Base-by-base conservation (phyloP, 2,888 invertebrate genomes). In the Agriopis leucophaearia region DNA sequence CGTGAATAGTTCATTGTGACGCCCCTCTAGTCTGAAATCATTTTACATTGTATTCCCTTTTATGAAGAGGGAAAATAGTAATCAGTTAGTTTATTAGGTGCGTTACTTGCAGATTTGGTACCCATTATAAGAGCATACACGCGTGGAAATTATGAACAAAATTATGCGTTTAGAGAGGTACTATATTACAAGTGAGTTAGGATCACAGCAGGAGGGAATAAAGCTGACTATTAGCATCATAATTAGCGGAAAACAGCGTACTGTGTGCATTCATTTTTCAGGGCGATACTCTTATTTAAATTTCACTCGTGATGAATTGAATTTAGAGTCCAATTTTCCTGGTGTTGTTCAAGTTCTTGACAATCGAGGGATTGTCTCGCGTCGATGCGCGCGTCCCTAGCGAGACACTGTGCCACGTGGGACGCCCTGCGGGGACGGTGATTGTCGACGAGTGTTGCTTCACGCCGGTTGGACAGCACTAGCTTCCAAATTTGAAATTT, bases 381-480 rank as follows among this genome's bases (percentile, higher is more conserved):
- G 76, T 83, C 82, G 85, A 71, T 88, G 88, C 75, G 72, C 78
- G 64, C 78, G 79, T 83, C 87, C 86, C 88, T 81, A 81, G 85
- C 74, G 79, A 72, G 76, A 74, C 74, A 76, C 40, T 15, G 4
- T 27, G 87, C 87, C 92, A 91, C 92, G 92, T 88, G 91, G 87
- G 93, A 80, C 92, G 74, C 85, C 93, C 92, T 88, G 91, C 83
- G 67, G 92, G 69, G 91, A 76, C 80, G 78, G 61, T 91, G 91
- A 93, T 92, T 89, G 91, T 83, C 82, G 87, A 78, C 92, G 90
- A 90, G 86, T 86, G 92, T 83, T 92, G 88, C 78, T 91, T 91
- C 81, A 88, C 87, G 89, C 87, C 85, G 82, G 78, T 74, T 88
- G 87, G 88, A 87, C 90, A 88, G 71, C 84, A 85, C 86, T 85